Base-by-base conservation (phyloP, 2,888 invertebrate genomes). In the Agrenia bidenticulata region DNA sequence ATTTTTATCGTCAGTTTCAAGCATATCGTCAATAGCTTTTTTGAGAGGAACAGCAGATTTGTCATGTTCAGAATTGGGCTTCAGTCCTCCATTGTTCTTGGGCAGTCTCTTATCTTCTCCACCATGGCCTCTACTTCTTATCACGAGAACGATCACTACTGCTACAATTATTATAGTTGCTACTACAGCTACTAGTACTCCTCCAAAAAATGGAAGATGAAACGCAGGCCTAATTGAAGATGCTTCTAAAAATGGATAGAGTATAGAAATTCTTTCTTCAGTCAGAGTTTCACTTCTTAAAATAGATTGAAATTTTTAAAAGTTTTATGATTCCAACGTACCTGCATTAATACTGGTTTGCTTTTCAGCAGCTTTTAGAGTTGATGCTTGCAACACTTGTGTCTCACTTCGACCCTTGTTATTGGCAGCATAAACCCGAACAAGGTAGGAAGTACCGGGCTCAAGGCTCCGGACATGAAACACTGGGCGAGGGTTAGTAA, bases 301-400 rank as follows among this genome's bases (percentile, higher is more conserved):
- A 17, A 17, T 26, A 13, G 9, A 24, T 37, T 1, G 26, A 39
- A 39, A 39, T 39, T 11, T 39, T 39, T 39, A 39, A 39, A 39
- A 39, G 15, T 39, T 11, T 39, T 39, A 39, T 11, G 32, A 32
- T 32, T n/a, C n/a, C 5, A 24, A 64, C 51, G 27, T 64, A 72
- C 72, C 71, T 62, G 74, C 67, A 59, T 80, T 81, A 61, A 82
- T 80, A 86, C 88, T 88, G 79, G 87, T 87, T 78, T 87, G 86
- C 79, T 87, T 87, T 78, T 88, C 88, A 23, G 88, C 88, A 67
- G 87, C 85, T 80, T 88, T 88, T 54, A 88, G 80, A 1, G 89
- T 89, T 76, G 85, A 86, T n/a, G 88, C 87, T 76, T 85, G 85
- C 60, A 89, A 80, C 51, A 84, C 83, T 56, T 85, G 84, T 51